These are phyloP conservation scores for Xenops minutus DNA, from an alignment of 2,797 vertebrate species.

Conservation along the genomic window DNA sequence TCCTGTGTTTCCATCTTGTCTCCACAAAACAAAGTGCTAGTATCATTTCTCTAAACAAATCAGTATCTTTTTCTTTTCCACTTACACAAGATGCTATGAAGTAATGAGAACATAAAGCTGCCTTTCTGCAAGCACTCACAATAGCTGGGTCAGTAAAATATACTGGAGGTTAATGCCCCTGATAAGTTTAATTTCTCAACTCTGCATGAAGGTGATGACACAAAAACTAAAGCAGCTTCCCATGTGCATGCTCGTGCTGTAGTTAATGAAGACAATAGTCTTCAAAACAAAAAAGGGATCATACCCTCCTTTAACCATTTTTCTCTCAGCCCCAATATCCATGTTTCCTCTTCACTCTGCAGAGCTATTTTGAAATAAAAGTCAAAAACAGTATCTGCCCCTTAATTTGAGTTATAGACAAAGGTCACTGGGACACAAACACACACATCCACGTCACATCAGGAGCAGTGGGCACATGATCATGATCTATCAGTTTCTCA, in stretches of 20 bases:
- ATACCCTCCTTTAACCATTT: not conserved
- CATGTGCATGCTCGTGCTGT: accelerated
- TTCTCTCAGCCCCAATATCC: not conserved
- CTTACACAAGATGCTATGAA: accelerated
- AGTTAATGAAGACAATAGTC: not conserved
- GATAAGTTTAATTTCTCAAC: not conserved
- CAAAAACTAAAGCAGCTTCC: not conserved
- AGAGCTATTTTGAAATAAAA: not conserved
- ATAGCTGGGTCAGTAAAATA: not conserved
- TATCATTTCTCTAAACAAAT: not conserved
- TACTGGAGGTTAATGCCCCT: not conserved
- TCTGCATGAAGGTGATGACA: not conserved
- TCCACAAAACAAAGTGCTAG: not conserved
- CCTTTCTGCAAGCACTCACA: not conserved
- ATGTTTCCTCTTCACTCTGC: not conserved
- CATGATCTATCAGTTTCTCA: not conserved
- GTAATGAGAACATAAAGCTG: not conserved
- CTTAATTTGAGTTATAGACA: not conserved
- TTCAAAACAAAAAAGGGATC: not conserved
- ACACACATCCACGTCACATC: not conserved
- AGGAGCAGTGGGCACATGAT: not conserved
- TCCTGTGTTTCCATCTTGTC: not conserved
- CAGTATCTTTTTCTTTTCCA: not conserved
- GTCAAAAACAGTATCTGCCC: not conserved
- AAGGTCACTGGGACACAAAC: not conserved